phyloP scores from a whole-genome alignment of 2,113 vertebrate species.

The Podarcis cretensis region DNA sequence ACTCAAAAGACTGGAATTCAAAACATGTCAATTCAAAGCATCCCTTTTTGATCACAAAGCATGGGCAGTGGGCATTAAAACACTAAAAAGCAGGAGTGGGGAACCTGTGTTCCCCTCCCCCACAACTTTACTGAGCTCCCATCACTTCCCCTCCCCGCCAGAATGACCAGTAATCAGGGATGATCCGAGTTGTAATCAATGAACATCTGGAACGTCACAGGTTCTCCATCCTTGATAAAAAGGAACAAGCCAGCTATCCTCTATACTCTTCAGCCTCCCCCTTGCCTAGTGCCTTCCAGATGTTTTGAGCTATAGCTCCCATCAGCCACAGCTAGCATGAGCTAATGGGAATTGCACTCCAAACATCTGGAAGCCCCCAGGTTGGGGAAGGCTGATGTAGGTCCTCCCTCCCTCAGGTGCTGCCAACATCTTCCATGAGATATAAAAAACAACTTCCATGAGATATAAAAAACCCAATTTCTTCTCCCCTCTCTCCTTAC shows the following conservation, averaged over 20 bases:
- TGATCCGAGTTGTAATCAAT: no score
- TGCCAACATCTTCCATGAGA: not conserved
- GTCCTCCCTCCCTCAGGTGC: not conserved
- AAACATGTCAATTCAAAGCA: no score
- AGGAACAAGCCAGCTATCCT: not conserved
- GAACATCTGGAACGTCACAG: not conserved
- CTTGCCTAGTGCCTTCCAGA: not conserved
- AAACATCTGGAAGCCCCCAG: not conserved
- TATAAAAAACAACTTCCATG: constrained; percentile 35
- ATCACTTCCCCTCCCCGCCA: no score
- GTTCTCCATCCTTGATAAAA: constrained; percentile 9
- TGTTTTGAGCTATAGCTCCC: not conserved
- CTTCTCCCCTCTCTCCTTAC: constrained; percentile 41
- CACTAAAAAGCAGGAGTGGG: no score
- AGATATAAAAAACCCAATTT: constrained; percentile 47
- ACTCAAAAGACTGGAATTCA: no score
- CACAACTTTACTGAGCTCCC: no score
- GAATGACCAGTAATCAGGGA: no score
- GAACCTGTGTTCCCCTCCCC: no score
- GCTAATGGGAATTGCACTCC: not conserved
- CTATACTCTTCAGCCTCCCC: not conserved
- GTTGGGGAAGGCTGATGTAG: not conserved
- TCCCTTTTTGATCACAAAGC: no score
- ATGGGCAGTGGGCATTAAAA: no score
- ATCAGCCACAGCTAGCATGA: not conserved